Conservation (phyloP, 2,888 invertebrate species). For the Pristionchus mayeri region DNA sequence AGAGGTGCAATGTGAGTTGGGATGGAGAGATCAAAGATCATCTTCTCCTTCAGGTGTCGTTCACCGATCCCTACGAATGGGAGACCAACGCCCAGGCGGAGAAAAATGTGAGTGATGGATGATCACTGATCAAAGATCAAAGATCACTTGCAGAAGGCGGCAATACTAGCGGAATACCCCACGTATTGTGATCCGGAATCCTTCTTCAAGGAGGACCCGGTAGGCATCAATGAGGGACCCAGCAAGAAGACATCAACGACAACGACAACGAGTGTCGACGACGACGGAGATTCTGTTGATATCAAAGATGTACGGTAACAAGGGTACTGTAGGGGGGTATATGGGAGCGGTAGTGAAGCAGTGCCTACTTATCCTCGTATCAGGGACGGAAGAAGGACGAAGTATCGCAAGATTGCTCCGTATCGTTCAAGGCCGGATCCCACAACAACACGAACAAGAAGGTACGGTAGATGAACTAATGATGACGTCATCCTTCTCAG, state of each 20-base stretch:
- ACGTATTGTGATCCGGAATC: no score
- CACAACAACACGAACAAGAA: conserved; percentile 30
- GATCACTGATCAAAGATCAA: not conserved
- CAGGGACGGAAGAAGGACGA: not conserved
- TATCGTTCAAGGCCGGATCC: not conserved
- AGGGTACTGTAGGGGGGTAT: no score
- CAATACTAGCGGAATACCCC: not conserved
- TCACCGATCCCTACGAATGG: not conserved
- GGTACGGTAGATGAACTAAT: conserved; percentile 19
- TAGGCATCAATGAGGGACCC: conserved; percentile 5
- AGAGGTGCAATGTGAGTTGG: not conserved
- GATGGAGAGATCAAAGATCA: conserved; percentile 27
- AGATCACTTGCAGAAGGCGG: not conserved
- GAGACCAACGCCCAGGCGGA: not conserved
- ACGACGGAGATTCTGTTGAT: no score
- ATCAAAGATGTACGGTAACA: no score
- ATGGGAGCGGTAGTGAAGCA: no score
- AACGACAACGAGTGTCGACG: not conserved
- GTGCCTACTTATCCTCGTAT: not conserved
- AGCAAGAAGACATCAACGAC: not conserved
- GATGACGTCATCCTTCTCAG: no score
- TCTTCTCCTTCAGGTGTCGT: not conserved
- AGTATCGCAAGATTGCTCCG: not conserved
- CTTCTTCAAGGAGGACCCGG: not conserved
- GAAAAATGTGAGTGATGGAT: not conserved